Base-by-base conservation (phyloP, 2,113 vertebrate genomes). In the Cyrtonyx montezumae region DNA sequence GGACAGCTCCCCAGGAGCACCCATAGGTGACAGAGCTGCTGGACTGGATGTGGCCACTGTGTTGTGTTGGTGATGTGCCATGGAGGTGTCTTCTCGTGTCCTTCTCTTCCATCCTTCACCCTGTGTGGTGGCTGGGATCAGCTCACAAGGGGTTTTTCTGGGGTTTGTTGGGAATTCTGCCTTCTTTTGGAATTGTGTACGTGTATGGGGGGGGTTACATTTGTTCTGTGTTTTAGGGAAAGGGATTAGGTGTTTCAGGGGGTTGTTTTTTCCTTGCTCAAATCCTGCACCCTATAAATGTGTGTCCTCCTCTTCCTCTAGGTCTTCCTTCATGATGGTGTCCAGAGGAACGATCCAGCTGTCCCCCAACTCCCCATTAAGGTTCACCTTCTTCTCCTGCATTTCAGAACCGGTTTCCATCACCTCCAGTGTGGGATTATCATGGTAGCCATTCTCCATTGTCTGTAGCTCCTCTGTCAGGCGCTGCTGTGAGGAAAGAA, bases 291-390 rank as follows among this genome's bases (percentile, higher is more conserved):
- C 48, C 96, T 98, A 99, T 97, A 99, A 98, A 97, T 99, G 99
- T 0, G 99, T 99, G 97, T 99, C 99, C 96, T 99, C 99, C 94
- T 99, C 99, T 20, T 99, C 99, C 0, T 97, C 98, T 4, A 98
- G 90, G 67, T 99, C 98, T 6, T 99, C 99, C 97, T 99, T 99
- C 80, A 95, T 97, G 69, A 99, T 97, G 97, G 98, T 99, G 97
- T 99, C 98, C 1, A 99, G 97, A 53, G 99, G 99, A 42, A 99
- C 99, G 23, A 99, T 99, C 99, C 99, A 99, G 97, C 98, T 99
- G 97, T 99, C 99, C n/a, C 98, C 99, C 78, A 99, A 98, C 95
- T 99, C 99, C 0, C 98, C 98, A 0, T 99, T 99, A 45, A 98
- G 97, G 53, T 96, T 97, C 93, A 98, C 96, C 95, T 99, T 99